Percentiles rank a stretch among this genome's conserved stretches.
These are phyloP conservation scores for Xenentodon cancila DNA, from an alignment of 2,797 vertebrate species.

Conservation along the genomic window DNA sequence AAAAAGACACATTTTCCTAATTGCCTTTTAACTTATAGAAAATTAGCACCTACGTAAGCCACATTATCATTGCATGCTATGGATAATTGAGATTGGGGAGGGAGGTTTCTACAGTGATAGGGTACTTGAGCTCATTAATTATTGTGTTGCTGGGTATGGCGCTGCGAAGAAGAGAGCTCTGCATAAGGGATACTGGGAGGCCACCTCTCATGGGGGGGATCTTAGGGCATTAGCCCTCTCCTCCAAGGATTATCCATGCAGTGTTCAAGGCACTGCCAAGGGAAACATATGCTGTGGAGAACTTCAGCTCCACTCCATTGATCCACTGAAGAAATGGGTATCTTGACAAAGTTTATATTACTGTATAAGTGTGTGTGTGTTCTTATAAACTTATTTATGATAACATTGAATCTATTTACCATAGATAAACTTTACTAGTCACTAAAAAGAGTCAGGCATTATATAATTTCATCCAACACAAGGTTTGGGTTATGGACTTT, in stretches of 20 bases:
- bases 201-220: slow-evolving; percentile 67
- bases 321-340: slow-evolving; percentile 37
- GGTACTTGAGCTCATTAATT: slow-evolving; percentile 77
- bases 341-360: slow-evolving; percentile 28
- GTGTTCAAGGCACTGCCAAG: slow-evolving; percentile 49
- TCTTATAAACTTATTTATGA: slow-evolving; percentile 2
- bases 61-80: slow-evolving; percentile 71
- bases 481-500: slow-evolving; percentile 4
- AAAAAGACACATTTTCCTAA: slow-evolving; percentile 81
- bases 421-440: slow-evolving; percentile 28
- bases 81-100: slow-evolving; percentile 68
- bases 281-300: slow-evolving; percentile 55
- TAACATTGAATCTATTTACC: slow-evolving; percentile 33
- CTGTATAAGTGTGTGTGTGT: slow-evolving; percentile 20
- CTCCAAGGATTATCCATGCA: slow-evolving; percentile 69
- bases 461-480: slow-evolving; percentile 13
- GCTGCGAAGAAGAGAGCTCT: slow-evolving; percentile 40
- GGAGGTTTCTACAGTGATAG: slow-evolving; percentile 62
- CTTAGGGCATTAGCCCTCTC: slow-evolving; percentile 68
- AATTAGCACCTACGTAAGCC: slow-evolving; percentile 80
- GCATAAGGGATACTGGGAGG: slow-evolving; percentile 59
- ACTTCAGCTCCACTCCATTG: slow-evolving; percentile 50
- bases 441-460: slow-evolving; percentile 24
- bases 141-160: slow-evolving; percentile 66
- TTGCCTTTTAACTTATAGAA: slow-evolving; percentile 84